Base-by-base conservation (phyloP, 2,888 invertebrate genomes). In the Biston stratarius region DNA sequence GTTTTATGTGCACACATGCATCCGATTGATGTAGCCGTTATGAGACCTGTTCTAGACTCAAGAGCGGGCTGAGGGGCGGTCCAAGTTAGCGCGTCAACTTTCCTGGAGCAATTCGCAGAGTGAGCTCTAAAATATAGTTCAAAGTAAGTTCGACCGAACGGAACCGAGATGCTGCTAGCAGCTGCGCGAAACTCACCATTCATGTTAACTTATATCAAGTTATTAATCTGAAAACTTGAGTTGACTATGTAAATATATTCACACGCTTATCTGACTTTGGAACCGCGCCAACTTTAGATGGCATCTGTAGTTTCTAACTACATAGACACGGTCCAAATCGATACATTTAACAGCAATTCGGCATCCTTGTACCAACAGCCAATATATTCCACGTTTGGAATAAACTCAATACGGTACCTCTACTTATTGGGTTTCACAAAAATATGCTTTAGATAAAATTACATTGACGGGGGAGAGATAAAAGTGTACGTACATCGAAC, bases 101-200 rank as follows among this genome's bases (percentile, higher is more conserved):
- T 81, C 78, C 76, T 73, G 78, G 80, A 80, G 79, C 82, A 78
- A 85, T 84, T 83, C 85, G 80, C 79, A 72, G 81, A 83, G 80
- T 83, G 79, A 79, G 83, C 83, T 78, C 81, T 85, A 83, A 86
- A 87, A 88, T 89, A 86, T 89, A 89, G 89, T 88, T 86, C 88
- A 86, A 87, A 88, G 83, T 86, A 83, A 84, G 80, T 83, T 80
- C 73, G 69, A 76, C 76, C 72, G 75, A 61, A 77, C 73, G 77
- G 78, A 79, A 77, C 80, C 77, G 75, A 76, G 81, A 79, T 75
- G 81, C 77, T 79, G 70, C 77, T 71, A 74, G 70, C 79, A 77
- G 76, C 77, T 80, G 79, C 73, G 77, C 71, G 72, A 68, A 74
- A 78, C 73, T 78, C 75, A 71, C 76, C 75, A 77, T 80, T 76